Conservation (phyloP, 1,140 invertebrate species). For the Pinna nobilis region DNA sequence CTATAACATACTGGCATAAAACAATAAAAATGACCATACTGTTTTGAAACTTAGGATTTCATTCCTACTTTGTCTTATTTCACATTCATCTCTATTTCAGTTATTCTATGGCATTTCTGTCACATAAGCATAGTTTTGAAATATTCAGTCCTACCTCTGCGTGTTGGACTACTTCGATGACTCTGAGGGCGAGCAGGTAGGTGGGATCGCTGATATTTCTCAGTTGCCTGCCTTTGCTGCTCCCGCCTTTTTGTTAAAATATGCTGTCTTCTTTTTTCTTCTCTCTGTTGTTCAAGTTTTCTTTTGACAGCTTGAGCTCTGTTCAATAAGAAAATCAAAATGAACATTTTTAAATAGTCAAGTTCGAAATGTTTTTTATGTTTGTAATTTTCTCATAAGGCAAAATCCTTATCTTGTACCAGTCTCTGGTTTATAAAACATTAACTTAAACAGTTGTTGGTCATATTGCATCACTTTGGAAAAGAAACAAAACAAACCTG, state of each 20-base stretch:
- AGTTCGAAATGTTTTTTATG: neutral
- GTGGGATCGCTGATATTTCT: constrained; percentile 63
- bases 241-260: constrained; percentile 60
- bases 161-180: constrained; percentile 6
- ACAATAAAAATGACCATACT: no score
- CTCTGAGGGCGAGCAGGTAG: constrained; percentile 31
- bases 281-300: constrained; percentile 59
- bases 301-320: constrained; percentile 61
- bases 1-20: no score
- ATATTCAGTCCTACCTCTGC: constrained; percentile 4
- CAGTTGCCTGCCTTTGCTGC: constrained; percentile 64
- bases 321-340: constrained; percentile 12
- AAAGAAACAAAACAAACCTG: no score
- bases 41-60: neutral
- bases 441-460: neutral
- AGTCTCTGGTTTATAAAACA: neutral
- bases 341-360: neutral
- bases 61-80: no score
- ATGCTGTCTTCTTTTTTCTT: constrained; percentile 65
- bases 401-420: neutral
- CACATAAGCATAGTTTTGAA: neutral
- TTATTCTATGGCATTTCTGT: constrained; percentile 1
- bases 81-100: no score
- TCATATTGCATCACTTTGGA: neutral
- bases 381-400: neutral